Percentiles rank a stretch among this genome's conserved stretches.
These are phyloP conservation scores for Heteromyza rotundicornis DNA, from an alignment of 2,888 invertebrate genomes.

Conservation along the genomic window DNA sequence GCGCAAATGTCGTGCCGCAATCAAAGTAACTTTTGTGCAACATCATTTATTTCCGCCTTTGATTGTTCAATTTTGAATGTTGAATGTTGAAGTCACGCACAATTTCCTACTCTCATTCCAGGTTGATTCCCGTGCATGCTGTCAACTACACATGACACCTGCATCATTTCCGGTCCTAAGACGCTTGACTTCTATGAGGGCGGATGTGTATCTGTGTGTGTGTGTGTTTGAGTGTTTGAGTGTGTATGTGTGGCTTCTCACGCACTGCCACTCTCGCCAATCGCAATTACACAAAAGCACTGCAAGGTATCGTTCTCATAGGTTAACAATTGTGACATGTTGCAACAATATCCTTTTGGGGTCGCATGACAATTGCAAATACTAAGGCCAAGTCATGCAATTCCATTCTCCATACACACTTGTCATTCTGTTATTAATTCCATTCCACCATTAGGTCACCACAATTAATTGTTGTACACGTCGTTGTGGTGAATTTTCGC, in stretches of 20 bases:
- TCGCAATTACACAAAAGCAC: no score
- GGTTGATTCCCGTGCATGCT: neutral
- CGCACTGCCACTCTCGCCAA: neutral
- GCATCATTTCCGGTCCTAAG: no score
- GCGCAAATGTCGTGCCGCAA: no score
- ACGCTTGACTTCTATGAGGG: no score
- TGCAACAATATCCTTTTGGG: neutral
- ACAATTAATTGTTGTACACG: slow-evolving; percentile 51
- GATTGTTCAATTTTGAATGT: no score
- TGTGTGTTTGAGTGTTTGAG: neutral
- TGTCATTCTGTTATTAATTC: slow-evolving; percentile 47
- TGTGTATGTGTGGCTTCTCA: neutral
- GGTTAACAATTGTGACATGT: neutral
- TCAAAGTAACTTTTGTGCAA: neutral
- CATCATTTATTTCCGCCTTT: neutral
- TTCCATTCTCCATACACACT: neutral
- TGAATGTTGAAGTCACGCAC: no score
- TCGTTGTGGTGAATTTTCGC: slow-evolving; percentile 45
- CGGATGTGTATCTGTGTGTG: no score
- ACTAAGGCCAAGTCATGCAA: neutral
- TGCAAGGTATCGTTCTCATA: no score
- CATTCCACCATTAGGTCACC: slow-evolving; percentile 52
- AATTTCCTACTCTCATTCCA: no score
- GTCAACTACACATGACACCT: neutral
- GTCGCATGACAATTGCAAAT: slow-evolving; percentile 4